Percentiles rank a stretch among this genome's conserved stretches.
These are phyloP conservation scores for Sinonovacula constricta DNA, from an alignment of 1,140 invertebrate species.

Conservation along the genomic window DNA sequence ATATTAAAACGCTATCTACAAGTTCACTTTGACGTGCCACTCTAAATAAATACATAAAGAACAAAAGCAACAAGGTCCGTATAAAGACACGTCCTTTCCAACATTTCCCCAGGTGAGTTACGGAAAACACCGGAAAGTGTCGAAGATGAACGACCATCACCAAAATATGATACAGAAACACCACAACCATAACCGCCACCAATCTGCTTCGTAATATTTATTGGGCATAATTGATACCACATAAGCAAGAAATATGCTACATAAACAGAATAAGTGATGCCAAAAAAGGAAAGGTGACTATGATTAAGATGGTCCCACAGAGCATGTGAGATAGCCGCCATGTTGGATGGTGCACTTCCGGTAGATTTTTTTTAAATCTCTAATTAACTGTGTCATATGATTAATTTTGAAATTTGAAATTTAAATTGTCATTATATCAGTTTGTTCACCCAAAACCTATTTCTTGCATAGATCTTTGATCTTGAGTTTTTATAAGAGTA, in stretches of 20 bases:
- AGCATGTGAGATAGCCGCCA: not conserved
- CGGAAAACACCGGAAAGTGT: not conserved
- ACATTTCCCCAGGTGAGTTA: no score
- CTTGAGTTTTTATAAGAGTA: no score
- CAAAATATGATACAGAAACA: not conserved
- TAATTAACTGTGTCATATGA: not conserved
- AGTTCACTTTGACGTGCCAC: no score
- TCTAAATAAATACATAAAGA: no score
- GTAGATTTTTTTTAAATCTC: not conserved
- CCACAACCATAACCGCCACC: conserved; percentile 43
- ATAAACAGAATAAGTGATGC: not conserved
- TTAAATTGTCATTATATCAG: not conserved
- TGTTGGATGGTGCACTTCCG: no score
- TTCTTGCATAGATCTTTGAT: no score
- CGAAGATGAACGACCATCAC: conserved; percentile 16
- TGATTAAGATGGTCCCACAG: not conserved
- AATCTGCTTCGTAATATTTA: conserved; percentile 41
- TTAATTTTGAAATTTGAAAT: not conserved
- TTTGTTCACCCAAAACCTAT: no score
- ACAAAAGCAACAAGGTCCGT: no score
- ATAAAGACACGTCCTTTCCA: no score
- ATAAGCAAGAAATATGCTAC: not conserved
- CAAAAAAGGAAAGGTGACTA: not conserved
- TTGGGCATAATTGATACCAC: conserved; percentile 18
- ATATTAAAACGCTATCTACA: no score